Conservation (phyloP, 2,113 vertebrate genomes). For the Zeus faber region DNA sequence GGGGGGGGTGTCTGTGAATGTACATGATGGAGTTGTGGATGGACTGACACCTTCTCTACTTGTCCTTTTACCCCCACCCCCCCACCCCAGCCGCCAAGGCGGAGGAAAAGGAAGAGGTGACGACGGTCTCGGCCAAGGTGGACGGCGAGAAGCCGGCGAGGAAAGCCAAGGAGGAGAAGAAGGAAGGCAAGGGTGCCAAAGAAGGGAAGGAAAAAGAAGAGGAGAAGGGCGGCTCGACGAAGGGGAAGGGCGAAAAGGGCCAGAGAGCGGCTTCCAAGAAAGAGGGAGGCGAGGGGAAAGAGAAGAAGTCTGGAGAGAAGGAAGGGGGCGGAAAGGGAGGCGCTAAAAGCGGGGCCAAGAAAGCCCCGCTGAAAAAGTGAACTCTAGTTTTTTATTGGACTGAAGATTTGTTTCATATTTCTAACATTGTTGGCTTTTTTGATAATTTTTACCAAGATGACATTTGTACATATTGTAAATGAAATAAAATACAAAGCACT, state of each 20-base stretch:
- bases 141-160: constrained; percentile 68
- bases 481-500: constrained; percentile 29
- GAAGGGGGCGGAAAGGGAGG: constrained; percentile 46
- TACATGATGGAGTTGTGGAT: constrained; percentile 4
- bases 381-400: constrained; percentile 9
- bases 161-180: constrained; percentile 66
- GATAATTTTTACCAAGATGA: constrained; percentile 27
- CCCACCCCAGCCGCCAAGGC: constrained; percentile 64
- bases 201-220: constrained; percentile 41
- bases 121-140: constrained; percentile 73
- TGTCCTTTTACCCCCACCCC: constrained; percentile 8
- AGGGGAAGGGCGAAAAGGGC: constrained; percentile 29
- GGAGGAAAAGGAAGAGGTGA: constrained; percentile 64
- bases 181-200: constrained; percentile 50
- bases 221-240: constrained; percentile 37
- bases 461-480: constrained; percentile 38
- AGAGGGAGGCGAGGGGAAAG: constrained; percentile 31
- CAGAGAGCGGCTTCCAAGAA: constrained; percentile 49
- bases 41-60: background rate
- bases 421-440: constrained; percentile 33
- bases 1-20: too few relatives aligned
- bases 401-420: constrained; percentile 15
- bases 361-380: constrained; percentile 64
- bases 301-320: constrained; percentile 38
- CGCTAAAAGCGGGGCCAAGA: constrained; percentile 58